Base-by-base conservation (phyloP, 2,797 vertebrate genomes). In the Alcedo quadribrachys region DNA sequence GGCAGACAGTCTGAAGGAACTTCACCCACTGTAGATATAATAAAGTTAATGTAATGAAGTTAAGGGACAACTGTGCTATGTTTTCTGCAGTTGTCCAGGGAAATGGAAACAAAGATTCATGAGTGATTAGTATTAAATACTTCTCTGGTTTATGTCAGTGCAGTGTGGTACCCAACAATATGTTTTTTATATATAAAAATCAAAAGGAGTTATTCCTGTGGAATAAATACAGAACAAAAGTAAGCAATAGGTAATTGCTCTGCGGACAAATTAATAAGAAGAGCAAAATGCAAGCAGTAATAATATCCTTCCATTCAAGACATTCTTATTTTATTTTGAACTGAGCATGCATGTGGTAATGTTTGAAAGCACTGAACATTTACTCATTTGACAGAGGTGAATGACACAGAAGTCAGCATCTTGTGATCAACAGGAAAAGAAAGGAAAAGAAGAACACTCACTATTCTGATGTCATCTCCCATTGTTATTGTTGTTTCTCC, bases 401-500 rank as follows among this genome's bases (percentile, higher is more conserved):
- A 90, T 96, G 96, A 92, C 94, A 96, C 87, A 81, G 96, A 97
- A 97, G 93, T 95, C 75, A 88, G 78, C 81, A 94, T 93, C 97
- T 98, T 97, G 95, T 96, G 95, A 93, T 83, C 89, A 95, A 94
- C 60, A 65, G 85, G 89, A 94, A 96, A 93, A 95, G 90, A 96
- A 94, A 90, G 85, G 75, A 94, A 92, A 82, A 92, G 93, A 48
- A 71, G 68, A 78, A 55, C 81, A 95, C 93, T 73, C 73, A 1
- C 66, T 85, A 55, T 88, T 94, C 96, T 95, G 94, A 97, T 96
- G 96, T 96, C 96, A 97, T 96, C 94, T 97, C 95, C 92, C 70
- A 93, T 96, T 93, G 93, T 97, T 97, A 90, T 97, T 97, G 96
- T 96, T 96, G 76, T 95, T 83, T 85, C 94, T 96, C 94, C 94